These are phyloP conservation scores for Rousettus leschenaultii DNA, from an alignment of 2,113 vertebrate genomes.

Conservation along the genomic window DNA sequence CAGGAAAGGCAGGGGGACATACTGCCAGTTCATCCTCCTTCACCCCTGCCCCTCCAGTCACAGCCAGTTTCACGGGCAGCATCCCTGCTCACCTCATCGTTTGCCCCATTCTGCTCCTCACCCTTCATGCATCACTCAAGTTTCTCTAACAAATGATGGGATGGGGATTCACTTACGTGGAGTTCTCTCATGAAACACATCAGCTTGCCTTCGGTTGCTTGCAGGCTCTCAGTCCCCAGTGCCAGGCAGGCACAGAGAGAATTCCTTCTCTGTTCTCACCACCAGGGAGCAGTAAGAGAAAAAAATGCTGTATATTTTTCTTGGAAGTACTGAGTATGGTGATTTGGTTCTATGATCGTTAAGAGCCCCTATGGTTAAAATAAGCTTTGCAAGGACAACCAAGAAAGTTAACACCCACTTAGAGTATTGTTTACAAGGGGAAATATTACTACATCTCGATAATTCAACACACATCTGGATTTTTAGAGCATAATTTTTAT, in stretches of 20 bases:
- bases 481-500: slow-evolving; percentile 26
- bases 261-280: neutral
- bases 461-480: neutral
- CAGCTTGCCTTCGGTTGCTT: neutral
- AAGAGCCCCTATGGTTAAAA: neutral
- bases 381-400: neutral
- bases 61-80: neutral
- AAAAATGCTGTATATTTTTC: rapidly evolving
- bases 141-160: neutral
- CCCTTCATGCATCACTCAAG: neutral
- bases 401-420: neutral
- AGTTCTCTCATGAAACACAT: neutral
- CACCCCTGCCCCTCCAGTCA: neutral
- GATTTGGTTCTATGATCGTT: neutral
- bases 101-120: neutral
- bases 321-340: rapidly evolving
- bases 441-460: neutral
- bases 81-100: neutral
- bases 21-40: neutral
- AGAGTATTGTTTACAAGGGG: neutral
- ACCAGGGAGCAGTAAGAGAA: neutral
- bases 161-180: too few species aligned
- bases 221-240: neutral
- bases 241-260: neutral
- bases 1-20: neutral